Base-by-base conservation (phyloP, 2,888 invertebrate species). In the Pseudoips prasinana region DNA sequence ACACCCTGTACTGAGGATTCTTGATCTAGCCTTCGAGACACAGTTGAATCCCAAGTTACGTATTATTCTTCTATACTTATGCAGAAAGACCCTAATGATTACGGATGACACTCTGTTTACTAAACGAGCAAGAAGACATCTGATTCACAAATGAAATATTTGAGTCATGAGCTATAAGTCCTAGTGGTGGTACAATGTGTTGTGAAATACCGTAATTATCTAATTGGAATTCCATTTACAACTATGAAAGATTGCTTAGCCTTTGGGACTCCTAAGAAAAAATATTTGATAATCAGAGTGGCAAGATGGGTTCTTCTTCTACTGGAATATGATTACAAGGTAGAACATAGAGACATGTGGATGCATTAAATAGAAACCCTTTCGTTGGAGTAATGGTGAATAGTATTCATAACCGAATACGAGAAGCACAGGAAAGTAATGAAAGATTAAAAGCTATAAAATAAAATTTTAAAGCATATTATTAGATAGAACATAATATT, bases 341-440 rank as follows among this genome's bases (percentile, higher is more conserved):
- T 50, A 0, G 50, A 46, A 8, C 52, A 58, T 10, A 2, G 48
- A 8, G 1, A 10, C 67, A 72, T 36, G 63, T 43, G 0, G 72
- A 73, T 43, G 46, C 48, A 0, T 10, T 57, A 3, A 51, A 48
- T n/a, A 19, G 45, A 9, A 34, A 28, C n/a, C 43, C 32, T n/a
- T n/a, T n/a, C n/a, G n/a, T n/a, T n/a, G n/a, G n/a, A n/a, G n/a
- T n/a, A n/a, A n/a, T n/a, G n/a, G n/a, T n/a, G n/a, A n/a, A n/a
- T n/a, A n/a, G n/a, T n/a, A n/a, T n/a, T n/a, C n/a, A n/a, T n/a
- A n/a, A n/a, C n/a, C n/a, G n/a, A n/a, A n/a, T n/a, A n/a, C n/a
- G n/a, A n/a, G n/a, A n/a, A n/a, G n/a, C n/a, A n/a, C n/a, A n/a
- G n/a, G n/a, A n/a, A n/a, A n/a, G n/a, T n/a, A n/a, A n/a, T n/a